Evolutionary conservation across 2,113 vertebrate species (phyloP), one percentile per base, ranked within the genome.

Genomic region (Amblyopsis rosae): DNA sequence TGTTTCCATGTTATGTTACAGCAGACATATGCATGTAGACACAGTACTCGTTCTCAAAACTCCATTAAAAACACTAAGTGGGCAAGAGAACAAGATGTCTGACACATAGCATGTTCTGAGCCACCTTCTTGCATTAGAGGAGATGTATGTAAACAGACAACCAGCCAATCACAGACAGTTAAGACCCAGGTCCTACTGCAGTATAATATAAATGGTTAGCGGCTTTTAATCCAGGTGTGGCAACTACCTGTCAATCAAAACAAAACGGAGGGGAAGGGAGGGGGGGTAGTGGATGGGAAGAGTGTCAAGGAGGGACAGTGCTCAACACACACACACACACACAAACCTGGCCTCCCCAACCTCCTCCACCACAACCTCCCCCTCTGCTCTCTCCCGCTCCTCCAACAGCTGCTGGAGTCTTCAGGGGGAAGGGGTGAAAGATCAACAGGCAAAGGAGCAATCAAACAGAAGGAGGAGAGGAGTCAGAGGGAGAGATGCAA

Each of bases 321-420:
- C 59, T 48, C 26, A 26, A 41, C 35, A 41, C 35, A 8, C 35
- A 41, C 35, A 41, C 35, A 8, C 35, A 41, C 35, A 41, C 75
- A 92, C 91, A 89, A 91, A 93, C 92, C 92, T 93, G 90, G 63
- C 78, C 45, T 87, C 89, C 84, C 87, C 89, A 75, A 88, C 87
- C 85, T 89, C 89, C 77, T 87, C 82, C 82, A 78, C 85, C 84
- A 70, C 82, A 77, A 90, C 87, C 89, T 85, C 82, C 75, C 75
- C 75, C 72, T 96, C 95, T 93, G 95, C 95, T 94, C 91, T 95
- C 87, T 94, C 94, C 79, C 91, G 95, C 93, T 97, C 95, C 89
- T 95, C 95, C 94, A 96, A 95, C 94, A 95, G 94, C 92, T 92
- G 95, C 94, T 96, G 95, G 91, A 99, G 96, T 95, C 96, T 98